Evolutionary conservation across 2,888 invertebrate genomes (phyloP), one percentile per base, ranked within the genome.

Genomic region (Trimorus sp.): DNA sequence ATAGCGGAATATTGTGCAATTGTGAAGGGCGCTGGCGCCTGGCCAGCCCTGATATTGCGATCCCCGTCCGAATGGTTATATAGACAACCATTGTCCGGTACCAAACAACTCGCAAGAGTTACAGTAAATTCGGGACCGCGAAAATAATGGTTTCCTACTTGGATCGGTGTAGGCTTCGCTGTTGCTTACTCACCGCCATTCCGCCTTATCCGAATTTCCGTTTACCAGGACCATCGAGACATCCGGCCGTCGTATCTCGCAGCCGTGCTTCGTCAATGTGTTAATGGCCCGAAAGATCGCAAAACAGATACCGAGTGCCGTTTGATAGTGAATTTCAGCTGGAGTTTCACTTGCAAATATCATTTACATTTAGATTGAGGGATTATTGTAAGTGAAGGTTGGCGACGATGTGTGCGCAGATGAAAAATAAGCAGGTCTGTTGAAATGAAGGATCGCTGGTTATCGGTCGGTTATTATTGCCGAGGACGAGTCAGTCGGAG

Each of bases 21-120:
- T 90, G 87, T 87, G 79, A 88, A 89, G 86, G 86, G 85, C 86
- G 85, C 87, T 90, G 90, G 91, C 90, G 83, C 56, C 11, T 53
- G 68, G 89, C 91, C 91, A 90, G 85, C 63, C 82, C 84, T 84
- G 86, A 89, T 89, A 89, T 88, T 86, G 85, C 87, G 79, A 81
- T 73, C 79, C 82, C 81, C 78, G 83, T 85, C 79, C 56, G 77
- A 83, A 76, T 79, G 70, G 81, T 76, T 84, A 86, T 85, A 85
- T 85, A 83, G 86, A 83, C 84, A 82, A 86, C 87, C 85, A 90
- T 89, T 90, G 89, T 90, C 89, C 89, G 84, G 77, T 83, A 70
- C 76, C 71, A 82, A 81, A 81, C 85, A 85, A 84, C 80, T 84
- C 81, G 81, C 83, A 71, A 79, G 77, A 85, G 77, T 70, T 85